Evolutionary conservation across 2,888 invertebrate species (phyloP), one percentile per base, ranked within the genome.

Genomic region (Drosophila rubida): DNA sequence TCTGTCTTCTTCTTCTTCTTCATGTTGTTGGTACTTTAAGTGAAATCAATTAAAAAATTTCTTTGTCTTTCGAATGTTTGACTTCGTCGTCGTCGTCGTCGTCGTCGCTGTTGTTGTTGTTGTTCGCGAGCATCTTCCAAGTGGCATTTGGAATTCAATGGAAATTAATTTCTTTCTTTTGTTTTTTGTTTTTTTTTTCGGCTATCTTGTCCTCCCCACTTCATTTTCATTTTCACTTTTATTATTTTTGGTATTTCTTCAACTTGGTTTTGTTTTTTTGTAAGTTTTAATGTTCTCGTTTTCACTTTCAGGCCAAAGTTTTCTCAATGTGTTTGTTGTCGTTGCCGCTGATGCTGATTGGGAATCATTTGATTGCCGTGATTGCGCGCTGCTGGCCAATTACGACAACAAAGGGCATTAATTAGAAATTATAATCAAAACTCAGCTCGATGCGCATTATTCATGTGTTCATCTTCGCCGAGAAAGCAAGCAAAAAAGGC

Each of bases 41-140:
- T 88, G 81, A 83, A 83, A 83, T 83, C 82, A 83, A 83, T 83
- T 83, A 83, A 88, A 87, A 87, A 87, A 83, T 83, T 88, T 83
- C 87, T 83, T 88, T 83, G 88, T 83, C 72, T 83, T 76, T 76
- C 80, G 80, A 69, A 69, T 87, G 86, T 85, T 80, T 80, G 86
- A 82, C 80, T 86, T 76, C 57, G 45, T 14, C 58, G 19, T 19
- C 19, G 19, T 19, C 19, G 19, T 76, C 19, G 19, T 19, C 19
- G 19, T 19, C 57, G 42, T 14, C 58, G 53, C 44, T 39, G 45
- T 59, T 51, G 58, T 51, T 69, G 67, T 23, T 64, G 51, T 44
- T 63, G 70, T 42, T 71, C 55, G 14, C 62, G 55, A 75, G 64
- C 79, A 75, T 81, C 69, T 69, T 77, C 69, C 66, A 75, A 84